Evolutionary conservation across 2,797 vertebrate species (phyloP).

Genomic region (Cryptoblepharus egeriae): DNA sequence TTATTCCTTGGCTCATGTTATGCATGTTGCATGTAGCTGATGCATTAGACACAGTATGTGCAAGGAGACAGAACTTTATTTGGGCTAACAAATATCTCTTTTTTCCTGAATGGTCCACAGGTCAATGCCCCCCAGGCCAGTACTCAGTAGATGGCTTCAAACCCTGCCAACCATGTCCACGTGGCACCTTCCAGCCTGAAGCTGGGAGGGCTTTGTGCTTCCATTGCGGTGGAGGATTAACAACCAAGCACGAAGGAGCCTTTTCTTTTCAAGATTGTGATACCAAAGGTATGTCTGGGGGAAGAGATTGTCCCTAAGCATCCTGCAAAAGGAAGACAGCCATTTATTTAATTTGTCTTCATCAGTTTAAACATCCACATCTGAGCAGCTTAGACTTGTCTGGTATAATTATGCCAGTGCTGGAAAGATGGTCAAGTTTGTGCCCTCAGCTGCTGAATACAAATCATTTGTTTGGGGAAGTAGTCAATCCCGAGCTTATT

Average conservation of each 20-base stretch:
- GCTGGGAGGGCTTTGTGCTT: constrained; percentile 92
- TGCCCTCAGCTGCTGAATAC: background rate
- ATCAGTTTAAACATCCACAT: background rate
- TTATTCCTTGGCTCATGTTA: constrained; percentile 14
- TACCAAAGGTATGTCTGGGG: constrained; percentile 87
- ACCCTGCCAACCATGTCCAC: constrained; percentile 90
- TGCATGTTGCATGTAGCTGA: constrained; percentile 17
- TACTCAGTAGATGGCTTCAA: constrained; percentile 93
- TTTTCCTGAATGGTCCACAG: constrained; percentile 74
- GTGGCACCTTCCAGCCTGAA: constrained; percentile 92
- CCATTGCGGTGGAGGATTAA: constrained; percentile 91
- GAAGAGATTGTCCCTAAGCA: background rate
- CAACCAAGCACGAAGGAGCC: constrained; percentile 91
- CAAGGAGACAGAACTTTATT: background rate
- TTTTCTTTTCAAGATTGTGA: constrained; percentile 96
- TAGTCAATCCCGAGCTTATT: background rate
- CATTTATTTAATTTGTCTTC: background rate
- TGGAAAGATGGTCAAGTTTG: no score
- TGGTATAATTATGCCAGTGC: no score
- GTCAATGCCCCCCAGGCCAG: constrained; percentile 91
- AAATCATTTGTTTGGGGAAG: background rate
- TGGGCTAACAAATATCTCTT: constrained; percentile 47
- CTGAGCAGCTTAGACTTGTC: background rate
- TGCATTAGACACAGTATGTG: background rate
- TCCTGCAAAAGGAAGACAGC: accelerated